A percentile compares a stretch with the other conserved stretches of the same genome.
Evolutionary conservation across 2,113 vertebrate genomes (phyloP).

Genomic region (Crypturellus undulatus): DNA sequence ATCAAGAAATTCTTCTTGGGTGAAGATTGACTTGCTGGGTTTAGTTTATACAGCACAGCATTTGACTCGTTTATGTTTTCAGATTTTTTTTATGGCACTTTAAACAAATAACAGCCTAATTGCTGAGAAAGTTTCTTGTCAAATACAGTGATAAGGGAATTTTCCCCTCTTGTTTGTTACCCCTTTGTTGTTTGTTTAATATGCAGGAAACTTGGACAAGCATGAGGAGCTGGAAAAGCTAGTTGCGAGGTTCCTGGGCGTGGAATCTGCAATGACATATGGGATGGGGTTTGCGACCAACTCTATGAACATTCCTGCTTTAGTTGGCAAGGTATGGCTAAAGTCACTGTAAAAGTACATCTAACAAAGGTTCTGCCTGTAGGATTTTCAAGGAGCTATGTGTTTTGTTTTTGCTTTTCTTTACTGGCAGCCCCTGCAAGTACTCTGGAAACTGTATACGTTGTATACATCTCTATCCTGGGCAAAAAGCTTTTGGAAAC

Average conservation of each 20-base stretch:
- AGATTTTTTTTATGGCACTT: not conserved
- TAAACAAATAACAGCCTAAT: not conserved
- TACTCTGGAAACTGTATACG: not conserved
- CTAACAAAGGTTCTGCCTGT: not conserved
- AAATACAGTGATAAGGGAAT: not conserved
- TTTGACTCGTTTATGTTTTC: not conserved
- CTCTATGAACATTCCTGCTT: conserved; percentile 98
- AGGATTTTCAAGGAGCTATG: not conserved
- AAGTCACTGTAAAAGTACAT: not conserved
- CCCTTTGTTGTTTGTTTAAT: conserved; percentile 51
- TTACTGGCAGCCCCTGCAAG: not conserved
- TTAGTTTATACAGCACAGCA: not conserved
- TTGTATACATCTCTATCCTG: not conserved
- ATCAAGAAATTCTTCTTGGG: not conserved
- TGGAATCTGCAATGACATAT: conserved; percentile 93
- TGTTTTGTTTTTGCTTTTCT: not conserved
- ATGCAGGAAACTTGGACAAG: conserved; percentile 91
- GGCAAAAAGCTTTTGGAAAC: not conserved
- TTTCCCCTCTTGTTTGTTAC: too few species aligned
- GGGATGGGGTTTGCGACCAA: conserved; percentile 99
- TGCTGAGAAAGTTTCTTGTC: not conserved
- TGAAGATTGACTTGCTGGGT: not conserved
- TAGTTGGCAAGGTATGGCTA: conserved; percentile 89
- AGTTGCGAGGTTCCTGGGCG: conserved; percentile 90
- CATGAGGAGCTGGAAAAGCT: conserved; percentile 92